These are phyloP conservation scores for Tragopan temminckii DNA, from an alignment of 2,797 vertebrate species.

Conservation along the genomic window DNA sequence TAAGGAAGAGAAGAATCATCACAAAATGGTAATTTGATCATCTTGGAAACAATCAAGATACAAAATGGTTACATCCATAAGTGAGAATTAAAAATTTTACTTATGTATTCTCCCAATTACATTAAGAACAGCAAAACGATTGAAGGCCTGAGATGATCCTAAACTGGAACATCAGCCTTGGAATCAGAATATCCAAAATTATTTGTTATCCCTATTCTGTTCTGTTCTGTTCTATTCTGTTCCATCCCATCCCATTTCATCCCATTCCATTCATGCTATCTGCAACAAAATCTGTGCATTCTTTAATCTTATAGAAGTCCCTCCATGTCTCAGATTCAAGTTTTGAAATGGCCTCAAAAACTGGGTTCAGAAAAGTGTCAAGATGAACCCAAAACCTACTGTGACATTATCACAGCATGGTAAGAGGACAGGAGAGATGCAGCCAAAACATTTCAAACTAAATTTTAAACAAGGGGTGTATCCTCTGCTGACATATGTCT, in stretches of 20 bases:
- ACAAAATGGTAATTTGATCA: not conserved
- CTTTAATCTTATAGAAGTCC: not conserved
- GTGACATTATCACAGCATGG: not conserved
- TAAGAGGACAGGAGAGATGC: not conserved
- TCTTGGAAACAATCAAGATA: not conserved
- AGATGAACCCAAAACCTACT: not conserved
- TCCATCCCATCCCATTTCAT: not conserved
- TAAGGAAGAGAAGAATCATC: not conserved
- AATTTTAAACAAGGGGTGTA: not conserved
- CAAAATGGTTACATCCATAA: not conserved
- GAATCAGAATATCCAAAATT: not conserved
- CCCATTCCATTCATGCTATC: not conserved
- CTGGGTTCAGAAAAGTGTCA: not conserved
- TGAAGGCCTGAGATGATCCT: not conserved
- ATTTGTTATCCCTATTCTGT: not conserved
- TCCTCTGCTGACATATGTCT: not conserved
- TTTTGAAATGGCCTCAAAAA: not conserved
- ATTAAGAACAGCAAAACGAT: not conserved
- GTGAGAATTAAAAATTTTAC: not conserved
- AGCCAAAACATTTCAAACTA: not conserved
- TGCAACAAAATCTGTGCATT: not conserved
- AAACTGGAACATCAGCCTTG: not conserved
- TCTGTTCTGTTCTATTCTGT: not conserved
- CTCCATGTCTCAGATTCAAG: not conserved
- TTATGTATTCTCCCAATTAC: not conserved